Conservation (phyloP, 2,888 invertebrate species). For the Thumatha senex region DNA sequence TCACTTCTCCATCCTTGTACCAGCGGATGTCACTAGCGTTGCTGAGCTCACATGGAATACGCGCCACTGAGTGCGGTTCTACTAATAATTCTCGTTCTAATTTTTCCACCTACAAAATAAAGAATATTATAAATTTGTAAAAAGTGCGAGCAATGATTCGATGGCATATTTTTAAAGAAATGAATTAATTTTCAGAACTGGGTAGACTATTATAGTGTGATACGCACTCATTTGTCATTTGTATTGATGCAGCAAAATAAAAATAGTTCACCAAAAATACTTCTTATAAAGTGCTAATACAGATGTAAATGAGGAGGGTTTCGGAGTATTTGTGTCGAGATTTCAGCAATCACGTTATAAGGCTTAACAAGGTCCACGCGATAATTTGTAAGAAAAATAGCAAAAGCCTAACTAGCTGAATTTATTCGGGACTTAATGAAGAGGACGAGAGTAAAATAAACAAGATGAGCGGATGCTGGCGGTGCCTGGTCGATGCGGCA, state of each 20-base stretch:
- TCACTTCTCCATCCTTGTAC: slow-evolving; percentile 69
- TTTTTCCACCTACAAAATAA: slow-evolving; percentile 39
- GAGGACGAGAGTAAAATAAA: slow-evolving; percentile 10
- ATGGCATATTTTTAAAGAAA: too few relatives aligned
- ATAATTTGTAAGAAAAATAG: slow-evolving; percentile 18
- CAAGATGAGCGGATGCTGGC: slow-evolving; percentile 6
- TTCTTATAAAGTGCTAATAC: slow-evolving; percentile 9
- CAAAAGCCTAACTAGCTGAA: slow-evolving; percentile 16
- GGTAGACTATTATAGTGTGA: too few relatives aligned
- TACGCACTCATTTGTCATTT: too few relatives aligned
- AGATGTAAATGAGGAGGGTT: slow-evolving; percentile 11
- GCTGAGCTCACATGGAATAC: slow-evolving; percentile 55
- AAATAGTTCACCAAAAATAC: too few relatives aligned
- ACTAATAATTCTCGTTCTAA: slow-evolving; percentile 64
- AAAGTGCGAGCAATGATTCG: neutral
- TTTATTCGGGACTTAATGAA: slow-evolving; percentile 19
- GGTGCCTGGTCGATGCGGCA: neutral
- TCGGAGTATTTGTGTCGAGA: slow-evolving; percentile 2
- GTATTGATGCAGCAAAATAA: too few relatives aligned
- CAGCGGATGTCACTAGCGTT: slow-evolving; percentile 65
- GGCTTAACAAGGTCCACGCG: slow-evolving; percentile 24
- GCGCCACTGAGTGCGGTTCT: slow-evolving; percentile 60
- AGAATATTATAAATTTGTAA: neutral
- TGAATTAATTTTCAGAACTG: too few relatives aligned
- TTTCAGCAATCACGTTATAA: slow-evolving; percentile 22